A percentile compares a stretch with the other conserved stretches of the same genome.
phyloP scores from a whole-genome alignment of 1,140 invertebrate species.

The Zaprionus inermis region DNA sequence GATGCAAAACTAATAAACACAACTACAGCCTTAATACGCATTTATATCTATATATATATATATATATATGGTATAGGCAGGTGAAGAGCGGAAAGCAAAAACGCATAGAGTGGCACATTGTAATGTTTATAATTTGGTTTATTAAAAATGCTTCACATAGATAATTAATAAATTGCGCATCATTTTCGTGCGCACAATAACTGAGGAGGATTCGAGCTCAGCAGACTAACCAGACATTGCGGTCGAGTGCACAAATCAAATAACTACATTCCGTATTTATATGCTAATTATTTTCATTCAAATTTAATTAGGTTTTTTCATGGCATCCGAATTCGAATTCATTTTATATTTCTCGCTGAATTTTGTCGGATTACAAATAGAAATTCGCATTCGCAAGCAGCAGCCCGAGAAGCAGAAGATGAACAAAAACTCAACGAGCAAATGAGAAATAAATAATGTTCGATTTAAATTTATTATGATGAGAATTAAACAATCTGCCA shows the following conservation, averaged over 20 bases:
- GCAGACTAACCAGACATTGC: conserved; percentile 30
- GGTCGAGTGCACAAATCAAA: conserved; percentile 64
- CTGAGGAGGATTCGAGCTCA: conserved; percentile 3
- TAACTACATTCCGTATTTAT: conserved; percentile 62
- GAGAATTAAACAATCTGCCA: background rate
- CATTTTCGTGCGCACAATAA: conserved; percentile 49
- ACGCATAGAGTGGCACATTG: conserved; percentile 30
- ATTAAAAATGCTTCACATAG: conserved; percentile 69
- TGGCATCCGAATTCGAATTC: background rate
- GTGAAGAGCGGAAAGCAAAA: conserved; percentile 22
- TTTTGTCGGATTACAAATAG: background rate
- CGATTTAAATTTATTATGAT: background rate
- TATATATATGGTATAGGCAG: conserved; percentile 5
- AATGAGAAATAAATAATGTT: conserved; percentile 1
- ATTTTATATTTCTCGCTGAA: background rate
- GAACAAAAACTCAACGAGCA: background rate
- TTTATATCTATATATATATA: conserved; percentile 51
- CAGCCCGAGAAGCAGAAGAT: background rate
- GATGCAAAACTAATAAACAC: conserved; percentile 60
- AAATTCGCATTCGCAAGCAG: background rate
- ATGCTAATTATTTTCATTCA: conserved; percentile 75
- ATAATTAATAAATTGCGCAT: conserved; percentile 80
- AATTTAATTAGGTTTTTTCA: conserved; percentile 69
- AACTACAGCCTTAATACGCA: conserved; percentile 39
- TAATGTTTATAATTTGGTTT: conserved; percentile 65